Percentiles rank a stretch among this genome's conserved stretches.
These are phyloP conservation scores for Proterorhinus semilunaris DNA, from an alignment of 2,113 vertebrate species.

Conservation along the genomic window DNA sequence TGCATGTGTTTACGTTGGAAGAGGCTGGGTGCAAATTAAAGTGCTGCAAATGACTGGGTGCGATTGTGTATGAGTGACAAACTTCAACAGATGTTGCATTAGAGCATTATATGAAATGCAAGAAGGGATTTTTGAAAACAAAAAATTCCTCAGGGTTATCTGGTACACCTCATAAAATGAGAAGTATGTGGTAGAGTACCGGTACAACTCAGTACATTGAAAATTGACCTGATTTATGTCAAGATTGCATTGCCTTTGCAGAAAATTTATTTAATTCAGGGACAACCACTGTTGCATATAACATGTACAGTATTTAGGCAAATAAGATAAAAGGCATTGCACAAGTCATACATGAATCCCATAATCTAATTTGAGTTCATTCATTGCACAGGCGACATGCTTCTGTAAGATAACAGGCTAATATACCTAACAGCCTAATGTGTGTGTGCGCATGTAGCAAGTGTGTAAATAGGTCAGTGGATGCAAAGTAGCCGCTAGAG, in stretches of 20 bases:
- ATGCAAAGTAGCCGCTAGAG: constrained; percentile 25
- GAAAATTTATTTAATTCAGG: too few species aligned
- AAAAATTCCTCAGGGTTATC: too few species aligned
- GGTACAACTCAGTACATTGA: too few species aligned
- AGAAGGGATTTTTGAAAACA: fast-evolving
- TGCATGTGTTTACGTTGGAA: constrained; percentile 36
- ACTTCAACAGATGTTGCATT: constrained; percentile 15
- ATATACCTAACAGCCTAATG: constrained; percentile 3
- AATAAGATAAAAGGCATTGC: too few species aligned
- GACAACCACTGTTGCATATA: not conserved
- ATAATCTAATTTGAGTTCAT: not conserved
- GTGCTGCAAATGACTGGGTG: constrained; percentile 30
- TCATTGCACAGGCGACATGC: not conserved
- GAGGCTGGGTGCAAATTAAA: constrained; percentile 22
- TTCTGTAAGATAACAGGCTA: constrained; percentile 4
- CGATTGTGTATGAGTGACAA: constrained; percentile 7
- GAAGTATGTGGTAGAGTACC: too few species aligned
- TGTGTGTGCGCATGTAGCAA: constrained; percentile 37
- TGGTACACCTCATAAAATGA: too few species aligned
- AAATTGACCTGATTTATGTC: too few species aligned
- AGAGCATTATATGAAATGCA: not conserved
- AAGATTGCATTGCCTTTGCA: too few species aligned
- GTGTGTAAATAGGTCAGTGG: constrained; percentile 69
- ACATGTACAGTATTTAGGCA: not conserved
- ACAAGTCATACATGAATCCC: not conserved